Base-by-base conservation (phyloP, 2,888 invertebrate species). In the Caenorhabditis angaria region DNA sequence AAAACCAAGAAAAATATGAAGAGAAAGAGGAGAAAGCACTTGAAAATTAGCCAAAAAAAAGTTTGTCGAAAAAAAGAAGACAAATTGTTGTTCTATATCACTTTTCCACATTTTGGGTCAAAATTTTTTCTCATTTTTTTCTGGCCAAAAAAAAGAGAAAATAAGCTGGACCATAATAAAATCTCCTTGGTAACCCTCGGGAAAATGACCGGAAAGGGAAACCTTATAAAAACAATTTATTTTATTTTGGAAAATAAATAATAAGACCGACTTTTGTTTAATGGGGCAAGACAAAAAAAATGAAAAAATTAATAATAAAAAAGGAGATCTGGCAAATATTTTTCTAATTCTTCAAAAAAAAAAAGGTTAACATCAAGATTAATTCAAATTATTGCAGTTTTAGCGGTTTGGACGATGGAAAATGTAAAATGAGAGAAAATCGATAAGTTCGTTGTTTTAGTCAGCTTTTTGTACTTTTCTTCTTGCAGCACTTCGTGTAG, bases 381-480 rank as follows among this genome's bases (percentile, higher is more conserved):
- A n/a, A n/a, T n/a, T n/a, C n/a, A n/a, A n/a, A n/a, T n/a, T n/a
- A n/a, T n/a, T n/a, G n/a, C n/a, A n/a, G n/a, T n/a, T n/a, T n/a
- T n/a, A n/a, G n/a, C n/a, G n/a, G n/a, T n/a, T n/a, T n/a, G n/a
- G n/a, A n/a, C n/a, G n/a, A n/a, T n/a, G n/a, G n/a, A n/a, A n/a
- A n/a, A n/a, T n/a, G n/a, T n/a, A n/a, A n/a, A n/a, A n/a, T n/a
- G n/a, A n/a, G n/a, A n/a, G n/a, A n/a, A n/a, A n/a, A n/a, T n/a
- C n/a, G n/a, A n/a, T n/a, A n/a, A n/a, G n/a, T n/a, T n/a, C n/a
- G n/a, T n/a, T n/a, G n/a, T n/a, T 41, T 61, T 68, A 78, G 41
- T 78, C 78, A 47, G 70, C 73, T 65, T 76, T 78, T 29, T 70
- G 75, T 24, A 59, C 72, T 67, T 64, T 70, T 68, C 75, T 61